These are phyloP conservation scores for Podocnemis expansa DNA, from an alignment of 2,113 vertebrate species.

Conservation along the genomic window DNA sequence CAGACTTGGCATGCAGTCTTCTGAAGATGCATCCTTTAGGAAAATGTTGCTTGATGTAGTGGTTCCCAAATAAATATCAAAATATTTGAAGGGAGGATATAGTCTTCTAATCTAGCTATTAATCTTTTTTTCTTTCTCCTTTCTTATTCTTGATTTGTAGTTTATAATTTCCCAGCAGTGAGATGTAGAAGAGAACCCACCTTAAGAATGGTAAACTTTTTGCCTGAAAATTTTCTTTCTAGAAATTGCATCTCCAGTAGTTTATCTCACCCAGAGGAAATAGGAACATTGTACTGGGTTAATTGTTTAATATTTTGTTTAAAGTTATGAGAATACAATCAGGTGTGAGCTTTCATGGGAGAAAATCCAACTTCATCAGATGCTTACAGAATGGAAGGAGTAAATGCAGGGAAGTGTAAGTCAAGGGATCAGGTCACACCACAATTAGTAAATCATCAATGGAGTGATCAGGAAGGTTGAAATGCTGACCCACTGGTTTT, in stretches of 20 bases:
- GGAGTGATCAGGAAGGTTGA: too few species aligned
- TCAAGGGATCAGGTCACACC: too few species aligned
- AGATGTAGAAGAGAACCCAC: not conserved
- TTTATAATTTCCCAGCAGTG: not conserved
- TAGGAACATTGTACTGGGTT: not conserved
- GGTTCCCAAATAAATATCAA: not conserved
- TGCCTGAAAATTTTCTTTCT: not conserved
- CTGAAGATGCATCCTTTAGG: too few species aligned
- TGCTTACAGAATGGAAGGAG: too few species aligned
- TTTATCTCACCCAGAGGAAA: not conserved
- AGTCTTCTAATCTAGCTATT: not conserved
- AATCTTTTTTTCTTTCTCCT: not conserved
- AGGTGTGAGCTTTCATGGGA: too few species aligned
- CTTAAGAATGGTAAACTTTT: not conserved
- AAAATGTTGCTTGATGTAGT: not conserved
- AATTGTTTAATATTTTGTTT: not conserved
- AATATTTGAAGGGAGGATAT: not conserved
- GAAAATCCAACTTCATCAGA: too few species aligned
- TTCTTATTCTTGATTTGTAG: not conserved
- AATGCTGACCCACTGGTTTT: too few species aligned
- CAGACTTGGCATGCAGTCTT: too few species aligned
- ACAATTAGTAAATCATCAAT: too few species aligned
- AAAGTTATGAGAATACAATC: not conserved
- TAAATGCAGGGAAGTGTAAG: too few species aligned
- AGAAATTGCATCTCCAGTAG: not conserved